Evolutionary conservation across 2,113 vertebrate species (phyloP), one percentile per base, ranked within the genome.

Genomic region (Lates calcarifer): DNA sequence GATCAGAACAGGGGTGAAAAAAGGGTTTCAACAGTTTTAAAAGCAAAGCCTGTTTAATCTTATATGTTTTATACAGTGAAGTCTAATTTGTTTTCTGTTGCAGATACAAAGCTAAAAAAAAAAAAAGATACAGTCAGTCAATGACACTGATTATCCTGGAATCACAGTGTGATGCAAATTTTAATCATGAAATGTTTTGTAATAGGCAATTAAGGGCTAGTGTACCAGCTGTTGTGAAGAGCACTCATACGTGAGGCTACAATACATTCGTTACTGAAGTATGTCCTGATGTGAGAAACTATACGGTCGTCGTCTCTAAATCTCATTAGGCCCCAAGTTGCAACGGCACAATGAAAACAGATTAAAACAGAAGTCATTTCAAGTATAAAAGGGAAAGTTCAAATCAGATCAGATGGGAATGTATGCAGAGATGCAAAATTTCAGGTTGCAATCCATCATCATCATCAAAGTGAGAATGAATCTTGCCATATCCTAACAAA

Each of bases 401-500:
- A 56, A 77, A 81, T 60, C n/a, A 6, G 18, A 63, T 28, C 4
- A 10, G 22, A 15, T 60, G 11, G 20, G 20, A 39, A 70, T 24
- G 11, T 58, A 29, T 17, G 5, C 39, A 55, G 49, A 61, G 24
- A 71, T 9, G 18, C 13, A 63, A 15, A 45, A 49, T 74, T 37
- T 53, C 11, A 47, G 12, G 11, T 26, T 37, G 17, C 18, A 74
- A 31, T 31, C 24, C 1, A n/a, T 68, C 31, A 67, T 63, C 5
- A 55, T 66, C n/a, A 31, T 7, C 43, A 64, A 65, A 47, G 55
- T 41, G 17, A 72, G 41, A 72, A 47, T 64, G 7, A 57, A 57
- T 73, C 51, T 68, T 24, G 35, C 31, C 4, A 3, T 39, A 43
- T 61, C 43, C 68, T 43, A 41, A 73, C 62, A 79, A 77, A 77